Base-by-base conservation (phyloP, 2,888 invertebrate genomes). In the Philonicus albiceps region DNA sequence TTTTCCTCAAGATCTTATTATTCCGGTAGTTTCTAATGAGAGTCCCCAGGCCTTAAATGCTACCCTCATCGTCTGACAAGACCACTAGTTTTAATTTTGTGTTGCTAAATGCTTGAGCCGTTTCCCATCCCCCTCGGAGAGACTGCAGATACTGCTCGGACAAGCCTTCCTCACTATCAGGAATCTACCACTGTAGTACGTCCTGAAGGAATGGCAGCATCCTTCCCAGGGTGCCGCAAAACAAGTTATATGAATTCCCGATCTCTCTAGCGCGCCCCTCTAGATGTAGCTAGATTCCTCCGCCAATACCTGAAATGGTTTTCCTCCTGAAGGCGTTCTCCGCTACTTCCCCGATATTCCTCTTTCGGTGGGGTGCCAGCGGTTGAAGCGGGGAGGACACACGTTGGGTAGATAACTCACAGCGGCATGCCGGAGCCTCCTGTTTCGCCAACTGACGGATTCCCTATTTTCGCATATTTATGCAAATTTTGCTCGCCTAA, bases 381-480 rank as follows among this genome's bases (percentile, higher is more conserved):
- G 11, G 53, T 1, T 19, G 7, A 3, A 27, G 11, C 19, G 11
- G 22, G 0, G 27, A n/a, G 22, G 27, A 8, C 19, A 22, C 64
- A 64, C 64, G 22, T 64, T 64, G 64, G 64, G 22, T 64, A 22
- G 22, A 64, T 64, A 76, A 76, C n/a, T 76, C 76, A 78, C 22
- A 78, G 78, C 49, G 30, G 43, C 49, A 78, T 78, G 49, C 49
- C 78, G 49, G 40, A 78, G 78, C 64, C 27, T 64, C 81, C 81
- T 81, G 81, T 81, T 81, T n/a, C 64, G 49, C 81, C 81, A 81
- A 55, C 81, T 81, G 81, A 55, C 81, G 81, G 31, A 55, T 81
- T 81, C 64, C 81, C 81, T 81, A 53, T 81, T 81, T 34, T 81
- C 81, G 81, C 81, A 81, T 81, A 81, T 81, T 81, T 81, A 81